phyloP scores from a whole-genome alignment of 1,140 invertebrate genomes.

The Araneus ventricosus region DNA sequence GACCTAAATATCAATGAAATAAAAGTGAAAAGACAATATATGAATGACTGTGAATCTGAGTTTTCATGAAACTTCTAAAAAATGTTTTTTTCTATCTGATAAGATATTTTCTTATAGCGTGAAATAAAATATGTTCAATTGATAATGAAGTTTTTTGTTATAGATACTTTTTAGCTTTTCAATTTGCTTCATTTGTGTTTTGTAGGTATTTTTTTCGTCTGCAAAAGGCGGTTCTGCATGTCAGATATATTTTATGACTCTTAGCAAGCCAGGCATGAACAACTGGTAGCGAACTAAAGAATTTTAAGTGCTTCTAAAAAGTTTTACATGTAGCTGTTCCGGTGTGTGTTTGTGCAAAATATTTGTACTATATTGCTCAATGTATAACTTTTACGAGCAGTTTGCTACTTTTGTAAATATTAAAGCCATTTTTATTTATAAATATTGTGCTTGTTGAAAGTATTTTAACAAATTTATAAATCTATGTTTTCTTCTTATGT shows the following conservation, averaged over 20 bases:
- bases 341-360: conserved; percentile 69
- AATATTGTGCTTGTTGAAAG: conserved; percentile 75
- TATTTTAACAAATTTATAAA: conserved; percentile 76
- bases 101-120: not conserved
- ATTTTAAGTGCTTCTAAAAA: conserved; percentile 70
- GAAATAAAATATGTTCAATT: not conserved
- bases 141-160: not conserved
- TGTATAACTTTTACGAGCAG: conserved; percentile 71
- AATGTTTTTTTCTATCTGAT: too few species aligned
- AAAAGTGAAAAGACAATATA: too few species aligned
- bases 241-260: conserved; percentile 99
- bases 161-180: not conserved
- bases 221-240: conserved; percentile 99
- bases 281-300: conserved; percentile 89
- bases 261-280: conserved; percentile 99
- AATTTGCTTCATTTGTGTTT: conserved; percentile 75
- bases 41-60: too few species aligned
- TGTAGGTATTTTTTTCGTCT: conserved; percentile 98
- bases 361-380: conserved; percentile 74
- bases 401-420: conserved; percentile 76
- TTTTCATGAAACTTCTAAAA: too few species aligned
- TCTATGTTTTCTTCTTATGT: conserved; percentile 69
- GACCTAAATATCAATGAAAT: too few species aligned
- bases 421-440: conserved; percentile 74
- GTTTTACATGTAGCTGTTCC: conserved; percentile 71